Evolutionary conservation across 2,888 invertebrate species (phyloP).

Genomic region (Eristalis arbustorum): DNA sequence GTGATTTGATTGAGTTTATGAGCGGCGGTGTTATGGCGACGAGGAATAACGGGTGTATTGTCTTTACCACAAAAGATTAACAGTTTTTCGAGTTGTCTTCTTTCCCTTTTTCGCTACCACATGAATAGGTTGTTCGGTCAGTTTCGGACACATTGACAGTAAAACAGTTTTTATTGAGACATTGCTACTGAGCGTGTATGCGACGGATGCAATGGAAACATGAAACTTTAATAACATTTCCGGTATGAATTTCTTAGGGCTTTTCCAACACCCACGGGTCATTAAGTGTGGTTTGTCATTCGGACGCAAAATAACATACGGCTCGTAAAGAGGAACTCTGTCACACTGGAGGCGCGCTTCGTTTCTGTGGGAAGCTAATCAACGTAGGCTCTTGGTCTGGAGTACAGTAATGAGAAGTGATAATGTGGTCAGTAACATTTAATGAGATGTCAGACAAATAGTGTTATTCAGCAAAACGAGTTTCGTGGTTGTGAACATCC

Average conservation of each 20-base stretch:
- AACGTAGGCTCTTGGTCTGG: not conserved
- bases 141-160: not conserved
- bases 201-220: not conserved
- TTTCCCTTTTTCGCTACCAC: not conserved
- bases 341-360: not conserved
- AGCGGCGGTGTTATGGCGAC: not conserved
- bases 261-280: not conserved
- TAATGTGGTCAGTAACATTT: not conserved
- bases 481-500: not conserved
- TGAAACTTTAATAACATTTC: not conserved
- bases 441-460: not conserved
- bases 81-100: not conserved
- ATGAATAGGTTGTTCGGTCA: not conserved
- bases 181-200: not conserved
- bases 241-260: not conserved
- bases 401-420: not conserved
- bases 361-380: not conserved
- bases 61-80: not conserved
- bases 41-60: constrained; percentile 13
- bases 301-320: not conserved
- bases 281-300: not conserved
- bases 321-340: not conserved
- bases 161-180: not conserved
- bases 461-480: not conserved
- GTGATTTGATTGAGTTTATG: not conserved